A percentile compares a stretch with the other conserved stretches of the same genome.
These are phyloP conservation scores for Actinemys pallida DNA, from an alignment of 2,113 vertebrate species.

Conservation along the genomic window DNA sequence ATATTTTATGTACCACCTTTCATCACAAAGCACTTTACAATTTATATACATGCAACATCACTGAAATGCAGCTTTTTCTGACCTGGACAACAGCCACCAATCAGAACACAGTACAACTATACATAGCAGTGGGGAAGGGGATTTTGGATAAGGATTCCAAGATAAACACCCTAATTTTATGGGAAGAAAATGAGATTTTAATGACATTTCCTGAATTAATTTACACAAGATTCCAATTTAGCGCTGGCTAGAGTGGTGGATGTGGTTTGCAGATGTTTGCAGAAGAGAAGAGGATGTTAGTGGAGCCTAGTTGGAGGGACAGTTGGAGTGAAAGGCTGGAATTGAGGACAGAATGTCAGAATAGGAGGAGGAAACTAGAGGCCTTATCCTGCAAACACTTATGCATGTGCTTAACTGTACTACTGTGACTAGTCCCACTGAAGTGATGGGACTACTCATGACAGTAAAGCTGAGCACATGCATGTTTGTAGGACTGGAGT, in stretches of 20 bases:
- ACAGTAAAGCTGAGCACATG: not conserved
- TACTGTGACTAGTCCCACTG: not conserved
- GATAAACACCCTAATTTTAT: not conserved
- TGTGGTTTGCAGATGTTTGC: not conserved
- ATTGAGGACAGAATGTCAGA: not conserved
- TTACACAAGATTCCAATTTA: not conserved
- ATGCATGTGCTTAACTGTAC: not conserved
- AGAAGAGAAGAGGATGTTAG: not conserved
- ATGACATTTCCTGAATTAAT: not conserved
- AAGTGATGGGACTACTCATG: not conserved
- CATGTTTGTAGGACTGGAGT: not conserved
- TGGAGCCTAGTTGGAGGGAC: not conserved
- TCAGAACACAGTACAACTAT: not conserved
- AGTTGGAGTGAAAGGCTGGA: not conserved
- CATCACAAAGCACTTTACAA: not conserved
- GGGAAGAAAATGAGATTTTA: not conserved
- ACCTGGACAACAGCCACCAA: not conserved
- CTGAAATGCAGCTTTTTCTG: not conserved
- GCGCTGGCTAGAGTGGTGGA: not conserved
- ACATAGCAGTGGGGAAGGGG: not conserved
- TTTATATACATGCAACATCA: not conserved
- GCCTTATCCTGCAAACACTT: not conserved
- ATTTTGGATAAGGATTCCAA: not conserved
- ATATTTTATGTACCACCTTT: not conserved
- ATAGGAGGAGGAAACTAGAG: not conserved